Base-by-base conservation (phyloP, 2,797 vertebrate genomes). In the Phoxinus dragarum region DNA sequence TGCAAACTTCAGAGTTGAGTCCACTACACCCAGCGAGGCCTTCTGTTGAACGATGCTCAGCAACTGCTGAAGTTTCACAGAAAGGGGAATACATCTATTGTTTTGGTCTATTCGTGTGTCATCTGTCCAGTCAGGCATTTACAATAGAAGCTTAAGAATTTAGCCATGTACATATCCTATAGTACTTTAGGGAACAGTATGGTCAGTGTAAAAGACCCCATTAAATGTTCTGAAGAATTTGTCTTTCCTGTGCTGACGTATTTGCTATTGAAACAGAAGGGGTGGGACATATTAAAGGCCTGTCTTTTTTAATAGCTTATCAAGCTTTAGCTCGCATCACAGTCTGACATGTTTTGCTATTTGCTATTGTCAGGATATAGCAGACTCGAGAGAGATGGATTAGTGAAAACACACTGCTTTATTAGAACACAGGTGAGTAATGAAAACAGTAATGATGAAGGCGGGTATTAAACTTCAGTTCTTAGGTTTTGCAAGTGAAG, bases 41-140 rank as follows among this genome's bases (percentile, higher is more conserved):
- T 96, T 98, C 93, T 98, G 97, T 91, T 98, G 97, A 87, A 98
- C 97, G 59, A 98, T 96, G 87, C 96, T 95, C 91, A 99, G 93
- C 92, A 99, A 95, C 95, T 98, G 97, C 97, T 98, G 91, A 69
- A 83, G 56, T 38, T 52, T n/a, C 69, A 64, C 83, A 31, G 40
- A 79, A 21, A 81, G 44, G 80, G 34, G 77, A 40, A 87, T 36
- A n/a, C 2, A 75, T 11, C 74, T 3, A 77, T 82, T 9, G 11
- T 6, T 81, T 40, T 23, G 61, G 38, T 42, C 8, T 42, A 27
- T 1, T 54, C 31, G 23, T 72, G 67, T 56, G 11, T 42, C 38
- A 72, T 74, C 44, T 10, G 11, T 54, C 49, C 19, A n/a, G n/a
- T 56, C 34, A 56, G 31, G 52, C 47, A 23, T 75, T 54, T 54